Evolutionary conservation across 2,113 vertebrate genomes (phyloP), one percentile per base, ranked within the genome.

Genomic region (Oceanodroma tethys): DNA sequence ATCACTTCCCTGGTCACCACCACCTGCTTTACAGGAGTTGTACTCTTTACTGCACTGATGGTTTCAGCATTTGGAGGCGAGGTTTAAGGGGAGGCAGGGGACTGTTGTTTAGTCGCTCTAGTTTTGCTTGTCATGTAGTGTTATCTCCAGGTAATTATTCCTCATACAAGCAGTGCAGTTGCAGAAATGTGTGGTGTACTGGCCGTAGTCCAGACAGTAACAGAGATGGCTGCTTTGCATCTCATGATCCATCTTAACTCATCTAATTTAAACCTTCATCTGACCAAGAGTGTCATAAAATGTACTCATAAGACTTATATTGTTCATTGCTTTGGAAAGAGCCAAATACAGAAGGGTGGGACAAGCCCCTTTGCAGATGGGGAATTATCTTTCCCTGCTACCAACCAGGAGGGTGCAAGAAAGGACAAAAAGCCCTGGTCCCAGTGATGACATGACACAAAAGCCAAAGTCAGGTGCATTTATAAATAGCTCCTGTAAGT

Each of bases 401-500:
- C 65, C 53, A 53, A 3, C 48, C 8, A 43, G 32, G 62, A 81
- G 14, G 8, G 27, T 59, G 13, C 70, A 71, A 59, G 50, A 81
- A 73, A 96, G 84, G 85, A 82, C 90, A 78, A 75, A 63, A 18
- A 72, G 72, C 43, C 52, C 48, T 6, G 3, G 21, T 43, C 16
- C 21, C 47, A 30, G 50, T 29, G 84, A 68, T 36, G 53, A 73
- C 38, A 36, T 25, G 67, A 68, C 66, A 90, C 63, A 78, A 84
- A 85, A 85, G 12, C 34, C 25, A 10, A 67, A 53, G 88, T 58
- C 96, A 91, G 90, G 92, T 86, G 81, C 73, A 32, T 92, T 97
- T 98, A 97, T 97, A 98, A 97, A 97, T 96, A 97, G 96, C 95
- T 84, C 81, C 80, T 90, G 52, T 76, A 74, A 78, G 73, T 93